Base-by-base conservation (phyloP, 2,888 invertebrate genomes). In the Drosophila neonasuta region DNA sequence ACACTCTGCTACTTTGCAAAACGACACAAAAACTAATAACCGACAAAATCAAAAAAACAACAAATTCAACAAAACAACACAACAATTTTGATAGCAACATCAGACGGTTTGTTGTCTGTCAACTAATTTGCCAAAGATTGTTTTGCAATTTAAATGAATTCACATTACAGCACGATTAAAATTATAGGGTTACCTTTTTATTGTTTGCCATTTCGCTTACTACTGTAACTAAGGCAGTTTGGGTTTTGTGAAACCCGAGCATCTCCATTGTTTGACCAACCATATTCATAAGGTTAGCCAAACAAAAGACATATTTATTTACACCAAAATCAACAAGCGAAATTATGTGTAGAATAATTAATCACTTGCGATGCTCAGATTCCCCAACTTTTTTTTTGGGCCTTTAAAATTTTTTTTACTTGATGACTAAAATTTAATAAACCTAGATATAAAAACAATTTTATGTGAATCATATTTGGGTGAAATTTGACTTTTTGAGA, bases 101-200 rank as follows among this genome's bases (percentile, higher is more conserved):
- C 46, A 58, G 51, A 44, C 42, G 13, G 39, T 41, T 41, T 41
- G 39, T 41, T 41, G 42, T 17, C 30, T 44, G 46, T 44, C 78
- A 64, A 77, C 66, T 69, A 64, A 78, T 80, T 58, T 55, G 58
- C 39, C 59, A 56, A 58, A 46, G 48, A 70, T 69, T 73, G 63
- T 81, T 86, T 79, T 82, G 85, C 70, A 81, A 76, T 84, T 81
- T 73, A 81, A 81, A 84, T 79, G 80, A 79, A 86, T 79, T 71
- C 80, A 64, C 63, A 84, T 86, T 83, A 80, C 84, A 77, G 74
- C 78, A 77, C 46, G 45, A 52, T 62, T 39, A 71, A 71, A 59
- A 76, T 68, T 58, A 54, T 61, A 64, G 15, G 34, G 8, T 55
- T 24, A 29, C 36, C 20, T 39, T 52, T 50, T 50, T 13, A 57